These are phyloP conservation scores for Conistra vaccinii DNA, from an alignment of 2,888 invertebrate species.

Conservation along the genomic window DNA sequence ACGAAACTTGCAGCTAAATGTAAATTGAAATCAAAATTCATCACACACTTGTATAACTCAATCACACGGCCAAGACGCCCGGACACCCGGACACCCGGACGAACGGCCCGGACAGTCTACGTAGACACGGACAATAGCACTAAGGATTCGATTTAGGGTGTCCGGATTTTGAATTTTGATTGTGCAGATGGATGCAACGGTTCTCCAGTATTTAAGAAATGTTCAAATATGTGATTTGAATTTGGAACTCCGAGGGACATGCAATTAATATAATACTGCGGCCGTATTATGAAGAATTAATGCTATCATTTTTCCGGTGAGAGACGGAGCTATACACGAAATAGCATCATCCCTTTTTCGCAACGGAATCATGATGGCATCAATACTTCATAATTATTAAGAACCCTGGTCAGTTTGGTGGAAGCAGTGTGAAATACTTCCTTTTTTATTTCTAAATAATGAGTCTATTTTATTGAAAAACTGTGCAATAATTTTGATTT, in stretches of 20 bases:
- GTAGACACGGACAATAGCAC: constrained; percentile 57
- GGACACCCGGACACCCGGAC: constrained; percentile 34
- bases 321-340: no score
- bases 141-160: constrained; percentile 60
- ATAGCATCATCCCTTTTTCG: no score
- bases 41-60: constrained; percentile 74
- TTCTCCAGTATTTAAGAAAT: constrained; percentile 4
- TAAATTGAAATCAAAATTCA: constrained; percentile 74
- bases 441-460: background rate
- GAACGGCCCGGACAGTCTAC: constrained; percentile 44
- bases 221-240: background rate
- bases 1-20: constrained; percentile 61
- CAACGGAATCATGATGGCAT: no score
- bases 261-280: background rate
- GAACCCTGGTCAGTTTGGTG: background rate
- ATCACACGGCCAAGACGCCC: constrained; percentile 67
- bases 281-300: no score
- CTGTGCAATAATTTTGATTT: background rate
- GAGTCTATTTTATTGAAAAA: background rate
- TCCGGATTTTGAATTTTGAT: constrained; percentile 51
- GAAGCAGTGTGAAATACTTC: background rate
- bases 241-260: background rate
- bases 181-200: constrained; percentile 14
- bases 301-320: no score
- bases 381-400: no score